Evolutionary conservation across 2,113 vertebrate species (phyloP).

Genomic region (Protobothrops flavoviridis): DNA sequence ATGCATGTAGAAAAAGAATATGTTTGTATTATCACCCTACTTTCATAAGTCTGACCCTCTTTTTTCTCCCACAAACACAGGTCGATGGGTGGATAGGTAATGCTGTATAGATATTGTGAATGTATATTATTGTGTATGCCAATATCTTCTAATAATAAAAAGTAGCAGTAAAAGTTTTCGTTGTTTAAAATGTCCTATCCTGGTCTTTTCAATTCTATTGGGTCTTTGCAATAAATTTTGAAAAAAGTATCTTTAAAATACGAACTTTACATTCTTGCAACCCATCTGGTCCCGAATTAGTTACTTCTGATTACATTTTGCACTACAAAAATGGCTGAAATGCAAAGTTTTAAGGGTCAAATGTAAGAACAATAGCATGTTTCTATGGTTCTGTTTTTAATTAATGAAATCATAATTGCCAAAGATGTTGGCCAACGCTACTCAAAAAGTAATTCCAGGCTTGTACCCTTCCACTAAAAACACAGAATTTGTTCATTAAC

Average conservation of each 20-base stretch:
- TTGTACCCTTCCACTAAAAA: not conserved
- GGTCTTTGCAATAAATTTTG: conserved; percentile 49
- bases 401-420: conserved; percentile 73
- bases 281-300: conserved; percentile 43
- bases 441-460: conserved; percentile 56
- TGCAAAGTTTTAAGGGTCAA: conserved; percentile 61
- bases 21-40: not conserved
- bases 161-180: conserved; percentile 14
- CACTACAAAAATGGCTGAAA: conserved; percentile 63
- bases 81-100: not conserved
- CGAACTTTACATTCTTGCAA: conserved; percentile 30
- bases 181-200: conserved; percentile 51
- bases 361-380: conserved; percentile 54
- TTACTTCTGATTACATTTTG: conserved; percentile 53
- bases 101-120: not conserved
- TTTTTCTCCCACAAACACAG: not conserved
- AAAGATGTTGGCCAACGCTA: conserved; percentile 70
- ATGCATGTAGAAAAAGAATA: not conserved
- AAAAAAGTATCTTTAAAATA: conserved; percentile 49
- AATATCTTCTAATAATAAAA: not conserved
- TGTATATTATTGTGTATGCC: not conserved
- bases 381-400: conserved; percentile 64
- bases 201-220: conserved; percentile 61
- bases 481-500: not conserved
- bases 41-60: not conserved